Percentiles rank a stretch among this genome's conserved stretches.
These are phyloP conservation scores for Epinotia brunnichana DNA, from an alignment of 2,888 invertebrate species.

Conservation along the genomic window DNA sequence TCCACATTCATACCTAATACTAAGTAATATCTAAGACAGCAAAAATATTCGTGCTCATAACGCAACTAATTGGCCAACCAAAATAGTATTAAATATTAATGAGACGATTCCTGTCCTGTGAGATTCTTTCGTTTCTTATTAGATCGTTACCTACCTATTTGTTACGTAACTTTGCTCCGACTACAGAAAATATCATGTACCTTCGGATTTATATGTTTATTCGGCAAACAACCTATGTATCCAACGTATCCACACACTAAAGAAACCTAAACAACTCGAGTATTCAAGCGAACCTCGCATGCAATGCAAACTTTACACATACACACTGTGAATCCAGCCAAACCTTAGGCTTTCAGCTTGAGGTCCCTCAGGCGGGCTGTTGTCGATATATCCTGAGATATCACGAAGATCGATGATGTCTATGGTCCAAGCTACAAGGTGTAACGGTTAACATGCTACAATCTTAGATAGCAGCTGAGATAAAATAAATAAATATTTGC, in stretches of 20 bases:
- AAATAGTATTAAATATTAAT: too few relatives aligned
- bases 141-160: too few relatives aligned
- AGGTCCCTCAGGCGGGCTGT: constrained; percentile 15
- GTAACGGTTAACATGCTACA: background rate
- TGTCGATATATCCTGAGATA: constrained; percentile 22
- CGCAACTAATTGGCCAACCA: too few relatives aligned
- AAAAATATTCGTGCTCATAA: too few relatives aligned
- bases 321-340: background rate
- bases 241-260: background rate
- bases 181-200: too few relatives aligned
- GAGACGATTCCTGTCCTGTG: too few relatives aligned
- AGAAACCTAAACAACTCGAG: background rate
- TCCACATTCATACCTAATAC: too few relatives aligned
- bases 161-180: too few relatives aligned
- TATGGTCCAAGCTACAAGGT: background rate
- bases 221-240: background rate
- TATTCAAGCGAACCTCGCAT: background rate
- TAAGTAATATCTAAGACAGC: too few relatives aligned
- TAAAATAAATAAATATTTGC: too few relatives aligned
- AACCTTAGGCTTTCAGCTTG: constrained; percentile 18
- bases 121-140: too few relatives aligned
- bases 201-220: too few relatives aligned
- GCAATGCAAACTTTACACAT: background rate
- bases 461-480: background rate
- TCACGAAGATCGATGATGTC: constrained; percentile 23